A percentile compares a stretch with the other conserved stretches of the same genome.
These are phyloP conservation scores for Harpagifer antarcticus DNA, from an alignment of 2,797 vertebrate species.

Conservation along the genomic window DNA sequence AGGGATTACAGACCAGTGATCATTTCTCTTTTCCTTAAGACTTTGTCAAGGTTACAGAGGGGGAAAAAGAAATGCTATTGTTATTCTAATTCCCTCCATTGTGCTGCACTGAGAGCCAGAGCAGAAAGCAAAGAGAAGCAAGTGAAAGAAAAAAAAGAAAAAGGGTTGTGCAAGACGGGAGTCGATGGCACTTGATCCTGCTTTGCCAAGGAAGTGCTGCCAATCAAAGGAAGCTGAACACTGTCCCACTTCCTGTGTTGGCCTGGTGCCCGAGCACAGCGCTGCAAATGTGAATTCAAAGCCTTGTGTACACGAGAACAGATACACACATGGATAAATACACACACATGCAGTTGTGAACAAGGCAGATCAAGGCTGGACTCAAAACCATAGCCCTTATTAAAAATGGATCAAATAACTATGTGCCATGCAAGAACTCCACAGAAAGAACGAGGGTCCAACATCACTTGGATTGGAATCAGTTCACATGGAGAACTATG, in stretches of 20 bases:
- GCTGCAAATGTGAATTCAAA: constrained; percentile 23
- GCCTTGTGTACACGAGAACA: constrained; percentile 21
- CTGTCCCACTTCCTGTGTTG: constrained; percentile 64
- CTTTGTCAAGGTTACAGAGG: constrained; percentile 59
- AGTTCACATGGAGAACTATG: too few relatives aligned
- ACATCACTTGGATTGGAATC: too few relatives aligned
- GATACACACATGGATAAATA: constrained; percentile 15
- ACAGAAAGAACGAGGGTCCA: too few relatives aligned
- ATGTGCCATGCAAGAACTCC: not conserved
- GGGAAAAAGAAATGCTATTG: constrained; percentile 31
- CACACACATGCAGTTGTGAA: not conserved
- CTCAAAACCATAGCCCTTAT: not conserved
- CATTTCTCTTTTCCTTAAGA: constrained; percentile 47
- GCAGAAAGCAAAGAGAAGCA: constrained; percentile 38
- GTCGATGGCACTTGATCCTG: constrained; percentile 59
- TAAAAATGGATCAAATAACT: not conserved
- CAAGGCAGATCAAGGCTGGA: not conserved
- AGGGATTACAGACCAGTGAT: constrained; percentile 55
- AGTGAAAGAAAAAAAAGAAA: constrained; percentile 31
- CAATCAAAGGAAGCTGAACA: constrained; percentile 66
- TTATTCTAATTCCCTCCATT: constrained; percentile 66
- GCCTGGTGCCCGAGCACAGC: constrained; percentile 43
- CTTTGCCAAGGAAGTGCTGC: constrained; percentile 54
- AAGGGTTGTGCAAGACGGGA: constrained; percentile 22
- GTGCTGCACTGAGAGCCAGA: constrained; percentile 44